These are phyloP conservation scores for Halictus quadricinctus DNA, from an alignment of 2,888 invertebrate species.

Conservation along the genomic window DNA sequence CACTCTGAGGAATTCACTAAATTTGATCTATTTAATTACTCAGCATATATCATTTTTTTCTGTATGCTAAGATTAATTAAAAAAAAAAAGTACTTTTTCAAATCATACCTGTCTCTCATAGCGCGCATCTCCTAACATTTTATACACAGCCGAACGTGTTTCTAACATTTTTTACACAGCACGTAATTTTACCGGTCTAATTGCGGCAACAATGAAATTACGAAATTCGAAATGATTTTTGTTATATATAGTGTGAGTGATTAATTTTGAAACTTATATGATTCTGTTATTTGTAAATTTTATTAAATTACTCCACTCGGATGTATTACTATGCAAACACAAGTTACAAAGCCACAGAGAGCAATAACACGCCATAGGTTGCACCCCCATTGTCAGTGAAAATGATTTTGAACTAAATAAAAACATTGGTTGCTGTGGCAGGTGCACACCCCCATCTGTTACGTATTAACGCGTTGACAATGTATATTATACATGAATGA, in stretches of 20 bases:
- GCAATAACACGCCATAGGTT: background rate
- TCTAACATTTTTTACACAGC: slow-evolving; percentile 75
- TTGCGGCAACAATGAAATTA: background rate
- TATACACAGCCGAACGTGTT: slow-evolving; percentile 81
- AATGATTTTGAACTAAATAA: slow-evolving; percentile 48
- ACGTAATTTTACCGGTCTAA: background rate
- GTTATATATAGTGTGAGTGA: background rate
- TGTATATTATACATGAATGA: background rate
- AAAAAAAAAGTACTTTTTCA: background rate
- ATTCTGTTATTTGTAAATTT: background rate
- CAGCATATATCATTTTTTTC: background rate
- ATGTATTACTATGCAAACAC: too few relatives aligned
- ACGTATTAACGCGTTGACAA: background rate
- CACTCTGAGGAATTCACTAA: background rate
- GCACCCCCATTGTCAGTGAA: slow-evolving; percentile 1
- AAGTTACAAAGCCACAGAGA: background rate
- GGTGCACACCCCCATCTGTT: slow-evolving; percentile 64
- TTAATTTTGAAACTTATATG: background rate
- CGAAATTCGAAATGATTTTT: background rate
- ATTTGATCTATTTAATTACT: background rate
- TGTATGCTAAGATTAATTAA: background rate
- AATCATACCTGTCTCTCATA: slow-evolving; percentile 81
- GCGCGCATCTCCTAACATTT: slow-evolving; percentile 82
- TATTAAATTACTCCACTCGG: background rate
- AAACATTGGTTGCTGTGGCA: slow-evolving; percentile 79